phyloP scores from a whole-genome alignment of 37 sponge, comb jelly and placozoan genomes.

The Ianthella basta region DNA sequence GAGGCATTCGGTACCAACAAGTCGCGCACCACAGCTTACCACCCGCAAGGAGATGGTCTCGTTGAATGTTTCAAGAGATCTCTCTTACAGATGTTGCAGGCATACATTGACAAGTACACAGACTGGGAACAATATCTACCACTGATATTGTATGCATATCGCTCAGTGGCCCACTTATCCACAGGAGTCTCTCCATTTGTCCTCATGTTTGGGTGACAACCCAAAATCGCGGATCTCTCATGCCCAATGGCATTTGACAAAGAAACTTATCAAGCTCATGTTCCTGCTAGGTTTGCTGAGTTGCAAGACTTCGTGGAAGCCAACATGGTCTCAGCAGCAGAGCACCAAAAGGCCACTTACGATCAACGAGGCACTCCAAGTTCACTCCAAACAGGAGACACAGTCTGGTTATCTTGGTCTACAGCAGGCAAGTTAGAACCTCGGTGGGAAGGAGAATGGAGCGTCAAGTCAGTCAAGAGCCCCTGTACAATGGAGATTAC shows the following conservation, averaged over 20 bases:
- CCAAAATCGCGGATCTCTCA: not conserved
- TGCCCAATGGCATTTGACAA: not conserved
- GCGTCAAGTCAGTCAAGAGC: not conserved
- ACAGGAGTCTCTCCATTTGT: not conserved
- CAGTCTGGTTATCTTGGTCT: not conserved
- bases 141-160: not conserved
- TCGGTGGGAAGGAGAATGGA: not conserved
- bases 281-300: not conserved
- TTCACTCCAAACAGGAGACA: not conserved
- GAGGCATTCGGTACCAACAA: not conserved
- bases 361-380: not conserved
- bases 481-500: not conserved
- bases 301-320: not conserved
- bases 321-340: not conserved
- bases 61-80: too few relatives aligned
- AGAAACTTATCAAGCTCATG: not conserved
- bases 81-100: not conserved
- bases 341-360: not conserved
- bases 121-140: not conserved
- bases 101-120: not conserved
- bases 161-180: not conserved
- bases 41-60: too few relatives aligned
- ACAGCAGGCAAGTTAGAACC: not conserved
- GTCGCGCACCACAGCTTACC: not conserved
- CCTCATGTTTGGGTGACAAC: not conserved